A percentile compares a stretch with the other conserved stretches of the same genome.
Conservation (phyloP, 2,888 invertebrate genomes). For the Phalera bucephala region DNA sequence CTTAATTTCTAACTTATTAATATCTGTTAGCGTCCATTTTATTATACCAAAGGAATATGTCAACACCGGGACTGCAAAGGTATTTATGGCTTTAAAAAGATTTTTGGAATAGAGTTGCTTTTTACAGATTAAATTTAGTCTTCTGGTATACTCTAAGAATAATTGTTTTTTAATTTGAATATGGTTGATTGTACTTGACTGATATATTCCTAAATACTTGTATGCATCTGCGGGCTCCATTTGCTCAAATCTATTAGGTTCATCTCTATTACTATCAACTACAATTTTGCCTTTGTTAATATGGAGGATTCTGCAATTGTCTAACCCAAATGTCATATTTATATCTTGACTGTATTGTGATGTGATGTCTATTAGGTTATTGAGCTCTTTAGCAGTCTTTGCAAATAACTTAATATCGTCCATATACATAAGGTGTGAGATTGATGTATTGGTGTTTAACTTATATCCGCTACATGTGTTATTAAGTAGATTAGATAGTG, state of each 20-base stretch:
- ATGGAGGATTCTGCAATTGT: no score
- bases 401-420: no score
- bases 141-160: constrained; percentile 3
- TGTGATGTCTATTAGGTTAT: no score
- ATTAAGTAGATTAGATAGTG: background rate
- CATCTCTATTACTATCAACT: no score
- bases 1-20: background rate
- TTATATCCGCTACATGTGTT: background rate
- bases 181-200: background rate
- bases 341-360: no score
- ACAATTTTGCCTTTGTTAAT: no score
- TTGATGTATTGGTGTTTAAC: background rate
- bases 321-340: no score
- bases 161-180: constrained; percentile 2
- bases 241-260: no score
- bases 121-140: constrained; percentile 5
- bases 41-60: constrained; percentile 5
- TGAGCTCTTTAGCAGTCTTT: no score
- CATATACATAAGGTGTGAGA: no score
- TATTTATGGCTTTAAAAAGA: constrained; percentile 1
- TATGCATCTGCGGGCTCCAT: constrained; percentile 3
- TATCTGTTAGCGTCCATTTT: constrained; percentile 5
- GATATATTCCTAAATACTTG: background rate
- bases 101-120: constrained; percentile 7
- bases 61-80: background rate